These are phyloP conservation scores for Ophion costatus DNA, from an alignment of 2,888 invertebrate species.

Conservation along the genomic window DNA sequence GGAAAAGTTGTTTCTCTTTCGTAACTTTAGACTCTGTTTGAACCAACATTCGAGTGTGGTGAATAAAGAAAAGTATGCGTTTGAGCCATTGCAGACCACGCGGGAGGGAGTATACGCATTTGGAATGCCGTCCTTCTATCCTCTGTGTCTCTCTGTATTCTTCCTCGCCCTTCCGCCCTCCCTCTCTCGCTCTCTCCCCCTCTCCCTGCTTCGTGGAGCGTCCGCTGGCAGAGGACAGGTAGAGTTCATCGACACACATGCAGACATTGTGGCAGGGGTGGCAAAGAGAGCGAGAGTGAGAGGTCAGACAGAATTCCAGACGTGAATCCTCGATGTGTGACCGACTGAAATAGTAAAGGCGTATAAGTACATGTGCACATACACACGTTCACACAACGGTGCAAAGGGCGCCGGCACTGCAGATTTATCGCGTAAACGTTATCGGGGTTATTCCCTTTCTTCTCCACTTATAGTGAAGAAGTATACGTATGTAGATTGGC, in stretches of 20 bases:
- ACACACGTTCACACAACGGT: neutral
- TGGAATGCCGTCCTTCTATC: neutral
- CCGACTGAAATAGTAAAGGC: constrained; percentile 24
- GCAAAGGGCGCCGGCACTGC: neutral
- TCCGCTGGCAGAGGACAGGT: constrained; percentile 1
- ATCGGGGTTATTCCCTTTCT: constrained; percentile 9
- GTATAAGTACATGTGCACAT: neutral
- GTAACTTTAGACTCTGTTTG: constrained; percentile 33
- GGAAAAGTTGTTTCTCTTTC: constrained; percentile 31
- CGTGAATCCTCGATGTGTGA: constrained; percentile 37
- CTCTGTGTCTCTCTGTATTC: neutral
- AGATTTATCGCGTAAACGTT: constrained; percentile 10
- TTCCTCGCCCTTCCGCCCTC: neutral
- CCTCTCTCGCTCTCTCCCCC: neutral
- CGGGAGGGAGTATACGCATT: constrained; percentile 11
- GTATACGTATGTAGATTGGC: constrained; percentile 7
- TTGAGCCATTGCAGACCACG: constrained; percentile 37
- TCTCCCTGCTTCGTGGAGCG: neutral
- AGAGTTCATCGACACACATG: constrained; percentile 19
- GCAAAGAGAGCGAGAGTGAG: constrained; percentile 3
- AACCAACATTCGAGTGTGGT: constrained; percentile 26
- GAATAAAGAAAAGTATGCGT: constrained; percentile 27
- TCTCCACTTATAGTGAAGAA: neutral
- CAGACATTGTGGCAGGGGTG: neutral
- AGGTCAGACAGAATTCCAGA: constrained; percentile 50